Base-by-base conservation (phyloP, 1,140 invertebrate genomes). In the Oedothorax gibbosus region DNA sequence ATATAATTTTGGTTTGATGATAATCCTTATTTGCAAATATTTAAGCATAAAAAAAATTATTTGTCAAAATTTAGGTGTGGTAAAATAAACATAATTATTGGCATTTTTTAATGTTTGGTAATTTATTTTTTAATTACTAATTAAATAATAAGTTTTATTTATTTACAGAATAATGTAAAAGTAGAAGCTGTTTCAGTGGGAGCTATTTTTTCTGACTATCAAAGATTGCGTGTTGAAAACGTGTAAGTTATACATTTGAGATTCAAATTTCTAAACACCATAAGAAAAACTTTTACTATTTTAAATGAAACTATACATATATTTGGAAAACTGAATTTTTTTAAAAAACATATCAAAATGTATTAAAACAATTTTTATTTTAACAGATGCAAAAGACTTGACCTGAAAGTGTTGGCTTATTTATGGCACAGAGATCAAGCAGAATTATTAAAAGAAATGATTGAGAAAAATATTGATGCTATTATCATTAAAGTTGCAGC, bases 161-260 rank as follows among this genome's bases (percentile, higher is more conserved):
- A 5, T 60, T 60, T 90, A 88, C 89, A 97, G 94, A 92, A 94
- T 88, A 93, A 94, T 89, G 91, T 96, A 87, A 91, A 94, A 88
- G 93, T 98, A 90, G 95, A 98, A 90, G 98, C 94, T 87, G 97
- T 99, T 81, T 95, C 97, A 85, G 96, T 96, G 87, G 98, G 98
- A 86, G 98, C 98, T 86, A 99, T 99, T 90, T 92, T 99, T 84
- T 99, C 98, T 85, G 96, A 98, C 91, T 99, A 99, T 92, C 98
- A 99, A 92, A 93, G 97, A 91, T 93, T 97, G 87, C 93, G 98
- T 89, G 97, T 99, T 81, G 97, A 99, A 93, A 97, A 98, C 94
- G 97, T 99, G 93, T 97, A 95, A 94, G 95, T 92, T 64, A 76
- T 2, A 35, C 35, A 35, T 35, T 35, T 35, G 35, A 64, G 14